A percentile compares a stretch with the other conserved stretches of the same genome.
phyloP scores from a whole-genome alignment of 2,797 vertebrate genomes.

The Pogonophryne albipinna region DNA sequence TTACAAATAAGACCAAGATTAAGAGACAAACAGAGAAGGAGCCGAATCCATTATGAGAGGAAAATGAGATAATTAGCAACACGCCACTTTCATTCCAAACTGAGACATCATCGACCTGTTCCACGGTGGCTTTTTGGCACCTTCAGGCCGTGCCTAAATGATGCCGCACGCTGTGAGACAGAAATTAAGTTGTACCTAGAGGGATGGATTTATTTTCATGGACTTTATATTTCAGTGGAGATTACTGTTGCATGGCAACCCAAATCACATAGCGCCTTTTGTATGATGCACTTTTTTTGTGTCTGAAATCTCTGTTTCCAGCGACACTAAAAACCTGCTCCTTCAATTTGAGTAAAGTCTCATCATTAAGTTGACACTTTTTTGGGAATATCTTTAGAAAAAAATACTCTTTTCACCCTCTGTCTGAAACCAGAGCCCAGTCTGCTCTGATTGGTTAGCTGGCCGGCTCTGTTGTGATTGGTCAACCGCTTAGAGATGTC shows the following conservation, averaged over 20 bases:
- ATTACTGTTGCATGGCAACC: conserved; percentile 43
- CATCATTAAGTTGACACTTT: not conserved
- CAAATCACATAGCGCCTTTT: not conserved
- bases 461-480: too few relatives aligned
- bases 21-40: conserved; percentile 55
- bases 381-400: not conserved
- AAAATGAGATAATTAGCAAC: conserved; percentile 56
- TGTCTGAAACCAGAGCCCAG: too few relatives aligned
- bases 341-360: not conserved
- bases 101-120: conserved; percentile 9
- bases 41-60: conserved; percentile 35
- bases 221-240: conserved; percentile 26
- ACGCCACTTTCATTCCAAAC: conserved; percentile 18
- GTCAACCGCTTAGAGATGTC: too few relatives aligned
- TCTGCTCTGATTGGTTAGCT: too few relatives aligned
- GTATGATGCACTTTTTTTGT: conserved; percentile 1
- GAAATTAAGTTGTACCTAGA: conserved; percentile 29
- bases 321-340: not conserved
- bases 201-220: conserved; percentile 41
- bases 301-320: not conserved
- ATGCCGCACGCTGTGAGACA: conserved; percentile 6
- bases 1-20: conserved; percentile 65
- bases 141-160: conserved; percentile 19
- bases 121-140: conserved; percentile 7
- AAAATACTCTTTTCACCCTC: too few relatives aligned